Evolutionary conservation across 2,888 invertebrate species (phyloP).

Genomic region (Sinotaia quadrata): DNA sequence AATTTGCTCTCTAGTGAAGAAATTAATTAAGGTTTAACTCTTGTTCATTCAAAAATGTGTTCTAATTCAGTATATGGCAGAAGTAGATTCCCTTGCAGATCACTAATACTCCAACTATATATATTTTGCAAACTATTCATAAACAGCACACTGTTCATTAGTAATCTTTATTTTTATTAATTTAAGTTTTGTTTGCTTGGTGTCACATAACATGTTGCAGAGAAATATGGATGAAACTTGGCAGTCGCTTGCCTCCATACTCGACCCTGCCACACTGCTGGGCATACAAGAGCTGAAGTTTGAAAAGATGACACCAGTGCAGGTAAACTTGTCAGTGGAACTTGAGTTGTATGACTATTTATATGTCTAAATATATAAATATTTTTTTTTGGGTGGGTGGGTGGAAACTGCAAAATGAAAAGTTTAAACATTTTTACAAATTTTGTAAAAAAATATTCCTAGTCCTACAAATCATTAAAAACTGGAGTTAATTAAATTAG

Average conservation of each 20-base stretch:
- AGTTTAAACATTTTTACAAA: not conserved
- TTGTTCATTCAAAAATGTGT: too few species aligned
- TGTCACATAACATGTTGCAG: not conserved
- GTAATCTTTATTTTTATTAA: not conserved
- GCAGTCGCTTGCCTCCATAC: conserved; percentile 9
- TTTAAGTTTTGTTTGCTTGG: not conserved
- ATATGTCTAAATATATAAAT: not conserved
- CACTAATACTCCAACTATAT: too few species aligned
- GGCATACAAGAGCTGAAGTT: conserved; percentile 11
- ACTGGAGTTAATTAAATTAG: too few species aligned
- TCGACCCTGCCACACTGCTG: conserved; percentile 2
- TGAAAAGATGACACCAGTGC: conserved; percentile 25
- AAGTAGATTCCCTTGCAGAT: too few species aligned
- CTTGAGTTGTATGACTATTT: not conserved
- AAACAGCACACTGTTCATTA: not conserved
- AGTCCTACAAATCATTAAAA: too few species aligned
- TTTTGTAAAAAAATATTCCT: too few species aligned
- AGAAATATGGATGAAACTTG: conserved; percentile 17
- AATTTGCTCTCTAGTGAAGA: too few species aligned
- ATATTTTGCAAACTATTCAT: too few species aligned
- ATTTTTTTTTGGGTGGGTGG: not conserved
- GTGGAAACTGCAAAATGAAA: not conserved
- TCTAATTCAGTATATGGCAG: too few species aligned
- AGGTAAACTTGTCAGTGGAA: conserved; percentile 8
- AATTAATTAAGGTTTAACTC: too few species aligned